These are phyloP conservation scores for Drosophila helvetica DNA, from an alignment of 2,888 invertebrate genomes.

Conservation along the genomic window DNA sequence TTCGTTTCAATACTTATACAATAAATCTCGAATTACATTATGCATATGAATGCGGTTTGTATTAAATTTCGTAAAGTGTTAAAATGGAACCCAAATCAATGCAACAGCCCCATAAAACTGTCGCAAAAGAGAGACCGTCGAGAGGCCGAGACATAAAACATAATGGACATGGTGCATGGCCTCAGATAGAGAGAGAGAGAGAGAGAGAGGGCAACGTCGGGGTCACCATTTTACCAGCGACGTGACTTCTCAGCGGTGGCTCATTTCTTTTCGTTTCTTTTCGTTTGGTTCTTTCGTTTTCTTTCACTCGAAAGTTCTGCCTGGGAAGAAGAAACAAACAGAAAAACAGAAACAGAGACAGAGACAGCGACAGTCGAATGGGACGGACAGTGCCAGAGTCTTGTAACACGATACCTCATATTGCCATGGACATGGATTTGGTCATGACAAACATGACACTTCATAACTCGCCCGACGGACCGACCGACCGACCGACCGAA, in stretches of 20 bases:
- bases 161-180: slow-evolving; percentile 52
- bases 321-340: slow-evolving; percentile 51
- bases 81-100: slow-evolving; percentile 51
- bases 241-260: slow-evolving; percentile 34
- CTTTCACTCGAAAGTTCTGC: slow-evolving; percentile 67
- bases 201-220: slow-evolving; percentile 19
- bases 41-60: slow-evolving; percentile 72
- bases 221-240: slow-evolving; percentile 42
- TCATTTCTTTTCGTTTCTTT: slow-evolving; percentile 23
- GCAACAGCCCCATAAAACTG: slow-evolving; percentile 73
- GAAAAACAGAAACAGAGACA: slow-evolving; percentile 6
- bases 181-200: not conserved
- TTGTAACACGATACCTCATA: slow-evolving; percentile 64
- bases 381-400: slow-evolving; percentile 27
- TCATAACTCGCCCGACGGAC: slow-evolving; percentile 50
- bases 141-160: slow-evolving; percentile 63
- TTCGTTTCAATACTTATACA: slow-evolving; percentile 61
- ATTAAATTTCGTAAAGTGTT: slow-evolving; percentile 68
- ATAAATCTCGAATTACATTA: slow-evolving; percentile 74
- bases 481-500: slow-evolving; percentile 23
- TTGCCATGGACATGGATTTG: slow-evolving; percentile 55
- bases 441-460: slow-evolving; percentile 71
- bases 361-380: slow-evolving; percentile 7
- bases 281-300: slow-evolving; percentile 10
- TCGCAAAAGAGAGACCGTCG: slow-evolving; percentile 45